Percentiles rank a stretch among this genome's conserved stretches.
These are phyloP conservation scores for Allobates femoralis DNA, from an alignment of 2,797 vertebrate species.

Conservation along the genomic window DNA sequence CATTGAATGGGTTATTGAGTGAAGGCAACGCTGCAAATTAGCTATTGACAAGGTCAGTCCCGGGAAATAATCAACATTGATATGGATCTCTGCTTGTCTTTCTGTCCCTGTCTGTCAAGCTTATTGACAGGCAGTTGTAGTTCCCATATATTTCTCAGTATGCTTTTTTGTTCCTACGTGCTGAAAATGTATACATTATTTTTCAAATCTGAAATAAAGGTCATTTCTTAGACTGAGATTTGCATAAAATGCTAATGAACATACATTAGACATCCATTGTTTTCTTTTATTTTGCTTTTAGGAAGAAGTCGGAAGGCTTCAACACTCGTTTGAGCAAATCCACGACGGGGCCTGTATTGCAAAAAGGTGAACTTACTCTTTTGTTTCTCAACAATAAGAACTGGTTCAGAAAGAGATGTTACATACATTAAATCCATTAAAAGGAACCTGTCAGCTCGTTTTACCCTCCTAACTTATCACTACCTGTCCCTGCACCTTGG, in stretches of 20 bases:
- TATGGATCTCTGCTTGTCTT: conserved; percentile 3
- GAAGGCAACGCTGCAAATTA: conserved; percentile 22
- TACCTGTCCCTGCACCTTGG: too few species aligned
- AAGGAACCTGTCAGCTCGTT: too few species aligned
- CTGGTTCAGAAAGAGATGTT: too few species aligned
- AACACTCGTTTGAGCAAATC: conserved; percentile 81
- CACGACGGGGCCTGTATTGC: conserved; percentile 80
- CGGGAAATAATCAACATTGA: conserved; percentile 31
- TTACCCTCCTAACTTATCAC: too few species aligned
- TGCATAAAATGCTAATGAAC: conserved; percentile 28
- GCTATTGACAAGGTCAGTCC: conserved; percentile 31
- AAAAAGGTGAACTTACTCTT: conserved; percentile 80
- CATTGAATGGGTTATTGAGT: conserved; percentile 25
- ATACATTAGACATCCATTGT: background rate
- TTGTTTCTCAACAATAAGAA: background rate
- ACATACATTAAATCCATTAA: too few species aligned
- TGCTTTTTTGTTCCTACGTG: background rate
- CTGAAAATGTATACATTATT: conserved; percentile 21
- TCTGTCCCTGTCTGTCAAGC: conserved; percentile 4
- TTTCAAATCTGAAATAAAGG: conserved; percentile 24
- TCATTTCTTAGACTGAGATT: background rate
- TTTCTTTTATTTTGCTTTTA: conserved; percentile 69
- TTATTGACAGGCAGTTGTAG: background rate
- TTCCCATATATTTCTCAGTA: conserved; percentile 15
- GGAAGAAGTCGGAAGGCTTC: conserved; percentile 87